Evolutionary conservation across 2,113 vertebrate genomes (phyloP), one percentile per base, ranked within the genome.

Genomic region (Oxygymnocypris stewartii): DNA sequence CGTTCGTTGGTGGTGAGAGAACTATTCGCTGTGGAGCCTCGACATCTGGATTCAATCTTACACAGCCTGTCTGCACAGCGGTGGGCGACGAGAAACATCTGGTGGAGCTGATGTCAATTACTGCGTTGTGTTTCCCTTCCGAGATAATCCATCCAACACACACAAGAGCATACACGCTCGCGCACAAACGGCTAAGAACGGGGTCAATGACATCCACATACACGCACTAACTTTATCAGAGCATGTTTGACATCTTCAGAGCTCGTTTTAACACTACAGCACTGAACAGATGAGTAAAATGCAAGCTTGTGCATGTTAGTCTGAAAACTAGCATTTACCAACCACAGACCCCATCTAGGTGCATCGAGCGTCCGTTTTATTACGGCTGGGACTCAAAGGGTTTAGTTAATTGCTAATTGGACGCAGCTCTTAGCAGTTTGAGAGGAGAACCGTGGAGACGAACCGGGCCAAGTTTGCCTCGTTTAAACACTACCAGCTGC

Each of bases 101-200:
- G 94, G 92, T 91, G 90, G 91, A 90, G 91, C 94, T 95, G 95
- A 92, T 92, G 94, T 94, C 94, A 95, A 95, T 95, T 94, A 95
- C 87, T 51, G 90, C 91, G 88, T 92, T 92, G 93, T 92, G 93
- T 94, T 94, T 92, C 93, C 93, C 90, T 92, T 93, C 91, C 92
- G 92, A 93, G 93, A 91, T 93, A 93, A 94, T 94, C 93, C 79
- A 79, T 61, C 49, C 35, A 54, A 69, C 77, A 69, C 84, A 80
- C 76, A 84, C 74, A 57, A 51, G 75, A 73, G 8, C 35, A 8
- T 40, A 87, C 67, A 63, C 86, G 9, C 47, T 28, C 59, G 28
- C 2, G 14, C n/a, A 37, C 71, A 63, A 35, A 42, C 35, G 5
- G n/a, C 57, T 31, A 76, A 23, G 47, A 77, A 73, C 47, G 61